These are phyloP conservation scores for Phrynocephalus vlangalii DNA, from an alignment of 2,797 vertebrate species.

Conservation along the genomic window DNA sequence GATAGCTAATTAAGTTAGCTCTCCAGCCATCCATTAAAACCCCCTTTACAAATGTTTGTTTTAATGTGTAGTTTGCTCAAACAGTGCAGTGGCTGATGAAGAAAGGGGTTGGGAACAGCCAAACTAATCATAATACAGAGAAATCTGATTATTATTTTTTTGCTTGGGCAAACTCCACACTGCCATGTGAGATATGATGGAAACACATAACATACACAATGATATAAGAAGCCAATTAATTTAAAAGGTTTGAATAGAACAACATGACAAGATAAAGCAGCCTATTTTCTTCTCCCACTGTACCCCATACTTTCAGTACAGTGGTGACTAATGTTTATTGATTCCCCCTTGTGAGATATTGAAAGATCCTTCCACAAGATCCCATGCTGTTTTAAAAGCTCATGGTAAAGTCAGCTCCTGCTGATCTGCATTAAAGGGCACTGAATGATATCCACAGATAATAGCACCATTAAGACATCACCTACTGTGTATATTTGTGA, in stretches of 20 bases:
- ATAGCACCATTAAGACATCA: slow-evolving; percentile 78
- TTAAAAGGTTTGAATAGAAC: slow-evolving; percentile 70
- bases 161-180: background rate
- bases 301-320: slow-evolving; percentile 53
- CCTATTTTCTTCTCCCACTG: slow-evolving; percentile 36
- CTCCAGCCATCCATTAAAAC: too few species aligned
- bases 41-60: background rate
- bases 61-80: background rate
- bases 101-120: too few species aligned
- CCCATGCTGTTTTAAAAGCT: slow-evolving; percentile 76
- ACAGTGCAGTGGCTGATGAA: background rate
- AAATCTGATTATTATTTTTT: slow-evolving; percentile 8
- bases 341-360: slow-evolving; percentile 71
- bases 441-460: slow-evolving; percentile 73
- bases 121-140: background rate
- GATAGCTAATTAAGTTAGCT: too few species aligned
- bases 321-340: slow-evolving; percentile 77
- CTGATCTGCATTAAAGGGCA: slow-evolving; percentile 80
- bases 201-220: slow-evolving; percentile 27
- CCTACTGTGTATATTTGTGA: slow-evolving; percentile 79
- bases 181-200: slow-evolving; percentile 34
- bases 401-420: slow-evolving; percentile 79
- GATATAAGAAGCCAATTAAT: slow-evolving; percentile 74
- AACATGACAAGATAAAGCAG: slow-evolving; percentile 70
- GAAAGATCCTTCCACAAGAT: slow-evolving; percentile 75